phyloP scores from a whole-genome alignment of 2,797 vertebrate genomes.

The Scomberomorus guttatus region DNA sequence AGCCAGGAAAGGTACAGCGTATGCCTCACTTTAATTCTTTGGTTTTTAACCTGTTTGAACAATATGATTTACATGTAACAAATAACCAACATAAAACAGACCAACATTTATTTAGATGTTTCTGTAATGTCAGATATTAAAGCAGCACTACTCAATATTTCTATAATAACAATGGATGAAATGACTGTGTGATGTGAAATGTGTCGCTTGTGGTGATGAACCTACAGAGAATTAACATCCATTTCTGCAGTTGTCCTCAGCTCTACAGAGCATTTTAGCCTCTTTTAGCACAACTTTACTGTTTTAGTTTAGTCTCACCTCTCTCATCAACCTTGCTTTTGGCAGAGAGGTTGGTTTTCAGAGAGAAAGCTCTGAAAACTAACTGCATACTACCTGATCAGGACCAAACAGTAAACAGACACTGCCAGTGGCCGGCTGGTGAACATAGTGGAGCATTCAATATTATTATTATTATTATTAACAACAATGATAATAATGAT shows the following conservation, averaged over 20 bases:
- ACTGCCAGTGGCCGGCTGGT: neutral
- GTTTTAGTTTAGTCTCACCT: neutral
- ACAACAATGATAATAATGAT: too few relatives aligned
- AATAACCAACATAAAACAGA: neutral
- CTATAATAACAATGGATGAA: neutral
- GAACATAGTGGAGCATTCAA: neutral
- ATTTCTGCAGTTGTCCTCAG: too few relatives aligned
- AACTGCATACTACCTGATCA: neutral
- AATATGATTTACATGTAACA: neutral
- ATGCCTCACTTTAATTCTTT: slow-evolving; percentile 20
- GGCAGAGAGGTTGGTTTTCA: too few relatives aligned
- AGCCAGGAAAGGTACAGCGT: slow-evolving; percentile 90
- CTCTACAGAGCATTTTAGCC: too few relatives aligned
- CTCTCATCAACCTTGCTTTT: too few relatives aligned
- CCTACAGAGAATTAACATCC: too few relatives aligned
- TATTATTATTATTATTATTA: too few relatives aligned
- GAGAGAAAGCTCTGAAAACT: neutral
- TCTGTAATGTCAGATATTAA: neutral
- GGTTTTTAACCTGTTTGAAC: neutral
- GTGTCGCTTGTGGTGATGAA: neutral
- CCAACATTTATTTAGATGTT: neutral
- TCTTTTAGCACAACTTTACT: neutral
- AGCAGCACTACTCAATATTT: neutral
- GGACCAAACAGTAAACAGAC: neutral
- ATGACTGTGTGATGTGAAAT: neutral